Evolutionary conservation across 1,140 invertebrate species (phyloP), one percentile per base, ranked within the genome.

Genomic region (Drosophila cardini): DNA sequence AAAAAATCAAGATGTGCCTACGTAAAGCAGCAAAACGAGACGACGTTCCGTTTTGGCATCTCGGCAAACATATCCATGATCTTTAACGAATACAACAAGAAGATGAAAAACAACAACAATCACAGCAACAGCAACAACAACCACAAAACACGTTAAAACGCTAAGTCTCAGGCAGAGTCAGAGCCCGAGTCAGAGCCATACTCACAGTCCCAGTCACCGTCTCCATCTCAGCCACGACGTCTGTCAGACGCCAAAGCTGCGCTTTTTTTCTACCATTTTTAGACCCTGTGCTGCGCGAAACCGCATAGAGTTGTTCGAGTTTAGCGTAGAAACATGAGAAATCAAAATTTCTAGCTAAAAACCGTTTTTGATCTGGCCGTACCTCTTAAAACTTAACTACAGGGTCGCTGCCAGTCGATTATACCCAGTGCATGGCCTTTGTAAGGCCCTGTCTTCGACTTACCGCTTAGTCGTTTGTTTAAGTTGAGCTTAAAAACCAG

Each of bases 1-100:
- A 85, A 86, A 77, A 86, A 77, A 86, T 86, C 82, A 86, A 86
- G 82, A 86, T 86, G 82, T 86, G 82, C 82, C 82, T 85, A 85
- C 82, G 82, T 78, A 80, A 79, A 78, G 73, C 75, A 81, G 65
- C 75, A 52, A 68, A 67, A 72, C 70, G 63, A 72, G 63, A 67
- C 71, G 63, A 38, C 61, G 72, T 76, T 77, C 75, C 72, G 78
- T 52, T 76, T 78, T 61, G 61, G 79, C 69, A 82, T 82, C 63
- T 75, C 74, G 58, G 78, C 81, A 85, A 85, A 81, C 81, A 86
- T 86, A 78, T 87, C 84, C 83, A 87, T 82, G 79, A 84, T 85
- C 80, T 72, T 67, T 67, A 55, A 58, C 40, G 16, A 57, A 70
- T 34, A 60, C 40, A 61, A 38, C 32, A 50, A 52, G 36, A 21